Evolutionary conservation across 2,797 vertebrate species (phyloP), one percentile per base, ranked within the genome.

Genomic region (Acrossocheilus fasciatus): DNA sequence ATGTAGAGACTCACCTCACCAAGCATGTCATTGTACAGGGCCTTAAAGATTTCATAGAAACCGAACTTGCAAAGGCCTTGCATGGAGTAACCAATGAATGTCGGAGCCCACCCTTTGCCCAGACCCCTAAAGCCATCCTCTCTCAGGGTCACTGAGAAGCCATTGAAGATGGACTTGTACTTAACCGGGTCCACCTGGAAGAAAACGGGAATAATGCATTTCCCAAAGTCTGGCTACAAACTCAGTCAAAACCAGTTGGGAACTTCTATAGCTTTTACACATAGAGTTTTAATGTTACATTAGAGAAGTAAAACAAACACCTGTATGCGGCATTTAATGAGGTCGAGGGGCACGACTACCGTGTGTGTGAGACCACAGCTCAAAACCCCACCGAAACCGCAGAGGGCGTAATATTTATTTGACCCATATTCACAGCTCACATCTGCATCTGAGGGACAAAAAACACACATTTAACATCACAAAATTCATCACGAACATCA

Each of bases 61-160:
- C 98, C 98, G 86, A 99, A 99, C 93, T 99, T 99, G 96, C 98
- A 99, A 52, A 99, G 96, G 4, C 98, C 98, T 92, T 99, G 98
- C 97, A 99, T 96, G 87, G 98, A 99, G 90, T 99, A 99, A 20
- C 98, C 98, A 69, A 98, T 96, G 90, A 98, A 99, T 62, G 98
- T 99, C 18, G 98, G 98, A 30, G 98, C 97, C 98, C 98, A 99
- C 91, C 98, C 98, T 91, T 98, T 98, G 1, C 95, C 98, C 94
- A 99, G 93, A 23, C 98, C 98, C 91, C 97, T 95, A 89, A 97
- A 83, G 0, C 98, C 98, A 92, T 99, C 98, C 91, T 99, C 98
- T 62, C 92, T 97, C 82, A 99, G 1, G 0, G 98, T 98, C 90
- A 99, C 68, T 12, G 95, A 89, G 90, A 99, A 99, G 84, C 98